A percentile compares a stretch with the other conserved stretches of the same genome.
Evolutionary conservation across 1,140 invertebrate genomes (phyloP).

Genomic region (Drosophila albomicans): DNA sequence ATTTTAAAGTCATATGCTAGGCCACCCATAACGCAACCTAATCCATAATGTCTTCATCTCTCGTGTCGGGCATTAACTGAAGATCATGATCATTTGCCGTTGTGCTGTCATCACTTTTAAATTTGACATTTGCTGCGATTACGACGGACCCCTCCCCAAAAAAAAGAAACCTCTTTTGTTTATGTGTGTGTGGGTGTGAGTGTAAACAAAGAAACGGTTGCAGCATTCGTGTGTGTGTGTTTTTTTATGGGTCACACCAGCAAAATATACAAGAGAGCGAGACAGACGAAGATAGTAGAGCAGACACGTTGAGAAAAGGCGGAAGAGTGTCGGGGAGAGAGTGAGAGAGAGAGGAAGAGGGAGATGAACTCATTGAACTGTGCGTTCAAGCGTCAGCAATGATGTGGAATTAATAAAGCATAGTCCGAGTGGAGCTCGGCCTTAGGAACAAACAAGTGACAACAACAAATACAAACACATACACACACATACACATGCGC

Average conservation of each 20-base stretch:
- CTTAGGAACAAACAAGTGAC: constrained; percentile 63
- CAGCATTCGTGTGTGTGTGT: constrained; percentile 28
- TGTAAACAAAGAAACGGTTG: constrained; percentile 63
- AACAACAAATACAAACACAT: constrained; percentile 28
- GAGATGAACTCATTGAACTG: constrained; percentile 63
- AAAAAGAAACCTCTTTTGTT: constrained; percentile 22
- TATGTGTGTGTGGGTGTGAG: constrained; percentile 22
- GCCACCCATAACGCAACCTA: constrained; percentile 23
- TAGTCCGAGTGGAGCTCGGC: constrained; percentile 43
- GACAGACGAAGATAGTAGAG: not conserved
- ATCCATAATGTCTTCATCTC: constrained; percentile 40
- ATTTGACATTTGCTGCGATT: constrained; percentile 52
- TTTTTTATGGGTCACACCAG: constrained; percentile 51
- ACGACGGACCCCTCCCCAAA: constrained; percentile 17
- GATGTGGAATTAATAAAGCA: constrained; percentile 80
- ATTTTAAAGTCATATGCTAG: not conserved
- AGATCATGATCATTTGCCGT: constrained; percentile 25
- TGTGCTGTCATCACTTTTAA: constrained; percentile 39
- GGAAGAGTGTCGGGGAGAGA: not conserved
- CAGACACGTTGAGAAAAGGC: constrained; percentile 5
- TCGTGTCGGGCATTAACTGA: not conserved
- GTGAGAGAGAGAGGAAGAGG: not conserved
- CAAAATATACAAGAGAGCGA: constrained; percentile 16
- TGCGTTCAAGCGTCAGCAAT: constrained; percentile 59
- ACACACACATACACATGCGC: not conserved